Conservation (phyloP, 2,888 invertebrate genomes). For the Macrosiphum euphorbiae region DNA sequence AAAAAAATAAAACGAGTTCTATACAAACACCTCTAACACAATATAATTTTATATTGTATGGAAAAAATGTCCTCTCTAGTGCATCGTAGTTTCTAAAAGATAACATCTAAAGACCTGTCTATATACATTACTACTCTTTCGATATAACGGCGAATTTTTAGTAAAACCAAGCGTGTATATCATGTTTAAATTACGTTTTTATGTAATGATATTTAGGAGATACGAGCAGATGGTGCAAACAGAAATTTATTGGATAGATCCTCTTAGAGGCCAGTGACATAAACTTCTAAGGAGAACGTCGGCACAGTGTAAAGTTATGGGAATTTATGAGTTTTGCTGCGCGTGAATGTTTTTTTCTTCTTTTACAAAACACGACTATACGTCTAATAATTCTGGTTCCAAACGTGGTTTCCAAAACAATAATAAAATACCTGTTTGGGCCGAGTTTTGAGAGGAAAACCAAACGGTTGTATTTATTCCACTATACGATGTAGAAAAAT, state of each 20-base stretch:
- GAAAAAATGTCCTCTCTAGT: neutral
- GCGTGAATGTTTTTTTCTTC: conserved; percentile 12
- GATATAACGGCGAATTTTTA: conserved; percentile 39
- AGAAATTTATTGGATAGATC: conserved; percentile 52
- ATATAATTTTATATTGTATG: neutral
- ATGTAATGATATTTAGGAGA: conserved; percentile 35
- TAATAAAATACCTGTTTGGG: conserved; percentile 54
- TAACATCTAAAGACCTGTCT: conserved; percentile 13
- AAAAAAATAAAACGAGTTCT: neutral
- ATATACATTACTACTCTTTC: conserved; percentile 15
- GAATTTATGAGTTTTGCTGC: conserved; percentile 48
- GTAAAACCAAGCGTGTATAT: neutral
- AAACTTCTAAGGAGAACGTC: conserved; percentile 40
- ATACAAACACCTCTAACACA: neutral
- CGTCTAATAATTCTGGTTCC: conserved; percentile 36
- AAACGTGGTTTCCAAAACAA: conserved; percentile 24
- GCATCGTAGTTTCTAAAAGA: conserved; percentile 19
- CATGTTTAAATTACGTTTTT: conserved; percentile 31
- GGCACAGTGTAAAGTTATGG: conserved; percentile 27
- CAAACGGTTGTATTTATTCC: neutral
- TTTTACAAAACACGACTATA: neutral
- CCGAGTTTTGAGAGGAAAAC: neutral
- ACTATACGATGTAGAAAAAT: neutral
- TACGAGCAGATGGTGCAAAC: conserved; percentile 17
- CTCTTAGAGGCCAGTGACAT: conserved; percentile 14